A percentile compares a stretch with the other conserved stretches of the same genome.
Evolutionary conservation across 2,888 invertebrate species (phyloP).

Genomic region (Ligdia adustata): DNA sequence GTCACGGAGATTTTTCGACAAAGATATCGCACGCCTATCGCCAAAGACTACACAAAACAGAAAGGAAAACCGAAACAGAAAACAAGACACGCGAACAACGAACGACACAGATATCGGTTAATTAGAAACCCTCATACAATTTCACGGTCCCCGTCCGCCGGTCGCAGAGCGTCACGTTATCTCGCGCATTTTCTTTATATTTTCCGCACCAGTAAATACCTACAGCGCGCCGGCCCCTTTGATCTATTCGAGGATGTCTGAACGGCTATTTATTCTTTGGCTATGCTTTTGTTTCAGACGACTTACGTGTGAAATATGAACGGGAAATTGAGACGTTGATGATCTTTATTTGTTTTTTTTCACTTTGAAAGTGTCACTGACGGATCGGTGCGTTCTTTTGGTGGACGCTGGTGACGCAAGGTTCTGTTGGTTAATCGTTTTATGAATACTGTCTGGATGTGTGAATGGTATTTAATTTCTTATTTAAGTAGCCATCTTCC

Average conservation of each 20-base stretch:
- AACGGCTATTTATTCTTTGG: slow-evolving; percentile 22
- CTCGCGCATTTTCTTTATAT: slow-evolving; percentile 37
- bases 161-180: slow-evolving; percentile 27
- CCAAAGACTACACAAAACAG: slow-evolving; percentile 5
- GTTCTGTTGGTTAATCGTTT: neutral
- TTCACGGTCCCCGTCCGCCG: slow-evolving; percentile 25
- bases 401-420: neutral
- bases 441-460: no score
- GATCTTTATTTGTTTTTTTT: slow-evolving; percentile 10
- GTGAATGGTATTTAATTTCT: no score
- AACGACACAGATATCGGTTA: slow-evolving; percentile 17
- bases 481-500: no score
- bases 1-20: no score
- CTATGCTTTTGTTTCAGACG: slow-evolving; percentile 24
- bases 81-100: slow-evolving; percentile 9
- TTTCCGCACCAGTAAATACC: slow-evolving; percentile 34
- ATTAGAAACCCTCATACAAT: slow-evolving; percentile 29
- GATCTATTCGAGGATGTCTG: slow-evolving; percentile 35
- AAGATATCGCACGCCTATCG: neutral
- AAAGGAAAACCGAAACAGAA: neutral
- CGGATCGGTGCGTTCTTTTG: slow-evolving; percentile 14
- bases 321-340: slow-evolving; percentile 17
- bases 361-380: slow-evolving; percentile 8
- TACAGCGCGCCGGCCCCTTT: slow-evolving; percentile 22
- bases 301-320: slow-evolving; percentile 16